phyloP scores from a whole-genome alignment of 2,888 invertebrate species.

The Xanthia icteritia region DNA sequence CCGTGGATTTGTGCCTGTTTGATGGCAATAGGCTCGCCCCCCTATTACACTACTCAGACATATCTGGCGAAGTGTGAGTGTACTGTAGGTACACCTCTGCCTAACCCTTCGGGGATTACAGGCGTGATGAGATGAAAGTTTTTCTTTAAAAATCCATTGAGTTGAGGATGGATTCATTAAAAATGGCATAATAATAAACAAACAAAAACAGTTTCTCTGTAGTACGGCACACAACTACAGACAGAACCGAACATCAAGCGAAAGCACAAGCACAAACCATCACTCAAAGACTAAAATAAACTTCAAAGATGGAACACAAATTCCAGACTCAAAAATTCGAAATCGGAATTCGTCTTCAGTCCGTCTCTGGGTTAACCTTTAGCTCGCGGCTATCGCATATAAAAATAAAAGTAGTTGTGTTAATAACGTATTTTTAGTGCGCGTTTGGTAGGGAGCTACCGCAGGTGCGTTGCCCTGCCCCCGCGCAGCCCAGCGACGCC shows the following conservation, averaged over 20 bases:
- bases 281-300: constrained; percentile 1
- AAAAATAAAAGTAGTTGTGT: constrained; percentile 88
- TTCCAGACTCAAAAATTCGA: constrained; percentile 29
- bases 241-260: not conserved
- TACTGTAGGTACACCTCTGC: too few species aligned
- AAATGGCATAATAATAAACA: not conserved
- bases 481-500: constrained; percentile 71
- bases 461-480: constrained; percentile 79
- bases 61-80: too few species aligned
- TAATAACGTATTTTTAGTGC: constrained; percentile 88
- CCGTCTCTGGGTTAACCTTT: constrained; percentile 87
- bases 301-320: constrained; percentile 27
- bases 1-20: too few species aligned
- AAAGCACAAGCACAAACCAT: not conserved
- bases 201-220: not conserved
- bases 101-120: too few species aligned
- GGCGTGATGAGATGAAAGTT: not conserved
- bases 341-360: constrained; percentile 55
- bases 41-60: too few species aligned
- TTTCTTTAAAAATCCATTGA: not conserved
- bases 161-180: not conserved
- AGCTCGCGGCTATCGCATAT: constrained; percentile 87
- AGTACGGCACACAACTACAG: not conserved
- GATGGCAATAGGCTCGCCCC: too few species aligned
- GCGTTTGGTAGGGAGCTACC: constrained; percentile 82